Percentiles rank a stretch among this genome's conserved stretches.
Evolutionary conservation across 2,888 invertebrate genomes (phyloP).

Genomic region (Macrophya annulata): DNA sequence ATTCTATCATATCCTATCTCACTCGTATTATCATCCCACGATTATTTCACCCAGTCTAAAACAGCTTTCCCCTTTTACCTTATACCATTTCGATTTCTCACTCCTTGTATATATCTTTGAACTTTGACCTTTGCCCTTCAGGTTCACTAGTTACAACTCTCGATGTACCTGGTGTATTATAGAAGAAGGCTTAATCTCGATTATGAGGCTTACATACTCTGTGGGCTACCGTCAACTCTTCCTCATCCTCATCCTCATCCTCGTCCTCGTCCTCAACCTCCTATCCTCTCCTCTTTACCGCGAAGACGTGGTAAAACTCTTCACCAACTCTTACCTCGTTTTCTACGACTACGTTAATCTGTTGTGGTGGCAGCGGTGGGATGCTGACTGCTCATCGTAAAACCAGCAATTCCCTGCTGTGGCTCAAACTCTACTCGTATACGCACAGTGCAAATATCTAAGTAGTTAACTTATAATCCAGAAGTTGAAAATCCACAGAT

Average conservation of each 20-base stretch:
- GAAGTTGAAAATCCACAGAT: not conserved
- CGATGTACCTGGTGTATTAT: not conserved
- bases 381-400: not conserved
- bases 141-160: not conserved
- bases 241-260: not conserved
- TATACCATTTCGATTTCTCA: not conserved
- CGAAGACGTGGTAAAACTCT: conserved; percentile 24
- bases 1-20: not conserved
- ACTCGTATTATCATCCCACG: conserved; percentile 1
- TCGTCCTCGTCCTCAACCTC: not conserved
- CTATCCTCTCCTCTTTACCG: not conserved
- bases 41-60: not conserved
- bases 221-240: conserved; percentile 18
- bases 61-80: not conserved
- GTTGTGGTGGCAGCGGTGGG: conserved; percentile 38
- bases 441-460: not conserved
- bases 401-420: conserved; percentile 31
- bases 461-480: not conserved
- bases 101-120: conserved; percentile 4
- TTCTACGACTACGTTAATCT: conserved; percentile 43
- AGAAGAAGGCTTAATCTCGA: conserved; percentile 26
- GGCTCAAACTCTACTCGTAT: not conserved
- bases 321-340: not conserved
- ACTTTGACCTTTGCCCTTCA: conserved; percentile 18
- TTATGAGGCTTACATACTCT: conserved; percentile 27